Evolutionary conservation across 2,113 vertebrate genomes (phyloP).

Genomic region (Coturnix japonica): DNA sequence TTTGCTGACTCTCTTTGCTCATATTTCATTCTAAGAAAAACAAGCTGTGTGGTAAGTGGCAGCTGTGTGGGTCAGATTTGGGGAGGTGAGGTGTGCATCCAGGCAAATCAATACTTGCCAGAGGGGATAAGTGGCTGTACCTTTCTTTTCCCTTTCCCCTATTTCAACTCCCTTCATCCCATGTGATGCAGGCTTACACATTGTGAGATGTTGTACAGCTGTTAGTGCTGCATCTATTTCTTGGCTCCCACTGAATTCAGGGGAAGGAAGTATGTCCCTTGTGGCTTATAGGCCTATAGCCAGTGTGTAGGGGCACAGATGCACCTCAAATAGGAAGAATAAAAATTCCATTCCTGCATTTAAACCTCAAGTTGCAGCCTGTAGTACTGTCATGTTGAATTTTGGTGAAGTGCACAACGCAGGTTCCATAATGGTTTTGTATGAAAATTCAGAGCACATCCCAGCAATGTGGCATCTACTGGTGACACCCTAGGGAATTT

Average conservation of each 20-base stretch:
- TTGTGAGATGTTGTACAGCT: neutral
- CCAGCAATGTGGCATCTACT: fast-evolving
- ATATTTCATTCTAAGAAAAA: neutral
- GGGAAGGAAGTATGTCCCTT: neutral
- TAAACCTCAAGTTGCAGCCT: neutral
- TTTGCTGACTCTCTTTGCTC: neutral
- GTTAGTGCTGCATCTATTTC: neutral
- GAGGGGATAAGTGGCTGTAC: neutral
- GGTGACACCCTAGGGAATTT: neutral
- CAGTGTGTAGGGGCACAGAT: neutral
- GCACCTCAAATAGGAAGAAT: neutral
- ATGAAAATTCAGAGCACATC: neutral
- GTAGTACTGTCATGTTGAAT: neutral
- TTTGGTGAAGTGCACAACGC: neutral
- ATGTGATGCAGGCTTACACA: neutral
- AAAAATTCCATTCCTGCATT: neutral
- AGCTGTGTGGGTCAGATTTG: neutral
- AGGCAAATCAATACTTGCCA: neutral
- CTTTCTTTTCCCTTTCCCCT: neutral
- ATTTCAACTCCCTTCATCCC: no score
- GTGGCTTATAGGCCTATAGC: neutral
- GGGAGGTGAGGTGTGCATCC: neutral
- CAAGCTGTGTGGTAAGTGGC: fast-evolving
- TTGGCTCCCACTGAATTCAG: neutral
- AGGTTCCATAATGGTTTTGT: neutral